These are phyloP conservation scores for Mesochorus sp. DNA, from an alignment of 2,888 invertebrate species.

Conservation along the genomic window DNA sequence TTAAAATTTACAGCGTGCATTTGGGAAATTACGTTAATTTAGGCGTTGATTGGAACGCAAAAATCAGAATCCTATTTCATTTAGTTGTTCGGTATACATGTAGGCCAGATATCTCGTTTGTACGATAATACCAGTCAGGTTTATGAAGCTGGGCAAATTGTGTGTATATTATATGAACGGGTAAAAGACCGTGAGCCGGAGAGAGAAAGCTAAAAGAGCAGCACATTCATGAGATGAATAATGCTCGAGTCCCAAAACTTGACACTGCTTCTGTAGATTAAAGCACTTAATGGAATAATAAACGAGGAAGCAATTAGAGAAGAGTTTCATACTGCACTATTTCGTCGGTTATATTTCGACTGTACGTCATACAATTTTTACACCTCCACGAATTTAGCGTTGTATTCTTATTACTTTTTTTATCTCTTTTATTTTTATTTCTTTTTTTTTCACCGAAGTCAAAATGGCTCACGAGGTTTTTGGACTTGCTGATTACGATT, in stretches of 20 bases:
- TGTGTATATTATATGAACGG: conserved; percentile 35
- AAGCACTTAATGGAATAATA: conserved; percentile 74
- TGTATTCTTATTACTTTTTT: conserved; percentile 26
- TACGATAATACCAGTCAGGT: conserved; percentile 40
- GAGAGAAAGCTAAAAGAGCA: background rate
- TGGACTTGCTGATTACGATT: no score
- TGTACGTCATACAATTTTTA: background rate
- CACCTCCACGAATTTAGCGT: background rate
- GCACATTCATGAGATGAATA: conserved; percentile 66
- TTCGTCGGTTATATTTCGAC: conserved; percentile 41
- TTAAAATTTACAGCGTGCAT: no score
- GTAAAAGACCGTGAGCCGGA: conserved; percentile 60
- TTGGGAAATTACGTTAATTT: no score
- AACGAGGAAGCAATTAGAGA: conserved; percentile 73
- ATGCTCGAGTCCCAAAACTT: conserved; percentile 69
- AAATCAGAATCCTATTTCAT: conserved; percentile 7
- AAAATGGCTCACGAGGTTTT: no score
- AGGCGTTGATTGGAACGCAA: background rate
- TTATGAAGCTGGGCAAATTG: conserved; percentile 44
- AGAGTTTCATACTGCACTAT: conserved; percentile 67
- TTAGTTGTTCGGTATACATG: conserved; percentile 28
- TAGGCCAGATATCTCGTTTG: conserved; percentile 25
- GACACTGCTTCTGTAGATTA: conserved; percentile 68
- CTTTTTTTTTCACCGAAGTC: no score
- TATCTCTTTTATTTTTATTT: background rate